These are phyloP conservation scores for Tyrannus savana DNA, from an alignment of 2,113 vertebrate genomes.

Conservation along the genomic window DNA sequence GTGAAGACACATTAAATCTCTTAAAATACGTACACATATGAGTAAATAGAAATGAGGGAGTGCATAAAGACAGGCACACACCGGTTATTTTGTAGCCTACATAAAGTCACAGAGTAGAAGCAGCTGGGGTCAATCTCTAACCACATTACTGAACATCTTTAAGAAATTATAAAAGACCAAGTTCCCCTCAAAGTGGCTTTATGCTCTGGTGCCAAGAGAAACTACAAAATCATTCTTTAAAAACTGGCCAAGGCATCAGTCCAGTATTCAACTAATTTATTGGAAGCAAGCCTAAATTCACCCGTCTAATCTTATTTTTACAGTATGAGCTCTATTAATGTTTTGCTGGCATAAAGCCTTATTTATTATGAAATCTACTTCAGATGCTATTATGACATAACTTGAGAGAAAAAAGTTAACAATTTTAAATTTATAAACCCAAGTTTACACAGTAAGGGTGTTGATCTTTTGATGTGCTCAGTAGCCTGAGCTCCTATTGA, in stretches of 20 bases:
- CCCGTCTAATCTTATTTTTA: conserved; percentile 75
- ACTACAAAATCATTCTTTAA: conserved; percentile 69
- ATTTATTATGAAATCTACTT: conserved; percentile 67
- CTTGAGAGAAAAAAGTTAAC: background rate
- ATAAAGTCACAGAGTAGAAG: background rate
- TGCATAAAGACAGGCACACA: background rate
- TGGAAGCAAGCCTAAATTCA: conserved; percentile 66
- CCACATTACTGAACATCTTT: background rate
- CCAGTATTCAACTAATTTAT: conserved; percentile 64
- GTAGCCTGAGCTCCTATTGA: background rate
- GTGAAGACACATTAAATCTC: background rate
- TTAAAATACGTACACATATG: background rate
- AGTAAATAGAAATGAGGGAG: background rate
- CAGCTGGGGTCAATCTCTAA: background rate
- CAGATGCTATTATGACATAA: conserved; percentile 65
- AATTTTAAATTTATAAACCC: conserved; percentile 45
- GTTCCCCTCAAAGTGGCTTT: conserved; percentile 26
- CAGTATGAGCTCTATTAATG: conserved; percentile 61
- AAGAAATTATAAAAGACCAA: conserved; percentile 32
- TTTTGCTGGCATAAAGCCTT: conserved; percentile 62
- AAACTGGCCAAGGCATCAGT: conserved; percentile 59
- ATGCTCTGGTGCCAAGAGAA: conserved; percentile 52
- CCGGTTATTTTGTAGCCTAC: background rate
- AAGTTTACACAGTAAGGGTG: conserved; percentile 49
- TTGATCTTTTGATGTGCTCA: conserved; percentile 36